Evolutionary conservation across 2,797 vertebrate species (phyloP), one percentile per base, ranked within the genome.

Genomic region (Parauchenoglanis ngamensis): DNA sequence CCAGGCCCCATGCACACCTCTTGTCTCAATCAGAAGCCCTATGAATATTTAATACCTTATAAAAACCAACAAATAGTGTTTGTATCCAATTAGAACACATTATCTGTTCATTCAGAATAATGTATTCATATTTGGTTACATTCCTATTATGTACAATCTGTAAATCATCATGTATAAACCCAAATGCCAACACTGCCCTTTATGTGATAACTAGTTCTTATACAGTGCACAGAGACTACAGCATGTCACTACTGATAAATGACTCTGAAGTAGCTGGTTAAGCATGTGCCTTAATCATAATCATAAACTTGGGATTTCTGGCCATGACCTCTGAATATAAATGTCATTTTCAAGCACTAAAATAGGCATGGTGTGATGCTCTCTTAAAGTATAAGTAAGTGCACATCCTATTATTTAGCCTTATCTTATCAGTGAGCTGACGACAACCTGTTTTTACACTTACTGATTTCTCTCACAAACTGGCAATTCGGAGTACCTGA

Each of bases 361-460:
- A 83, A 68, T 19, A 54, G n/a, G 7, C 46, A 83, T 54, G 49
- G 46, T 68, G n/a, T 54, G 10, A 83, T 68, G 23, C 19, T 54
- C 44, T 67, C 8, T 67, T 0, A 52, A 7, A 31, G 25, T 83
- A 31, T 31, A 63, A 49, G 80, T 67, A 28, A 83, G 28, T 67
- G n/a, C 19, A 11, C n/a, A 23, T 68, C 46, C 81, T 54, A 68
- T 83, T 68, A 68, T 68, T 68, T 83, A 86, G 90, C 85, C 91
- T 90, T 68, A 82, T 76, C 40, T 88, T 89, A 92, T 94, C 92
- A 67, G 88, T 86, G 65, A 61, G 13, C 35, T 89, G 91, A 93
- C 15, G 28, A 54, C 4, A 21, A 52, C 68, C 81, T 83, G 15
- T 31, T 83, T 65, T 83, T 83, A 67, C 63, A 83, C n/a, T 68